These are phyloP conservation scores for Colinus virginianus DNA, from an alignment of 2,113 vertebrate genomes.

Conservation along the genomic window DNA sequence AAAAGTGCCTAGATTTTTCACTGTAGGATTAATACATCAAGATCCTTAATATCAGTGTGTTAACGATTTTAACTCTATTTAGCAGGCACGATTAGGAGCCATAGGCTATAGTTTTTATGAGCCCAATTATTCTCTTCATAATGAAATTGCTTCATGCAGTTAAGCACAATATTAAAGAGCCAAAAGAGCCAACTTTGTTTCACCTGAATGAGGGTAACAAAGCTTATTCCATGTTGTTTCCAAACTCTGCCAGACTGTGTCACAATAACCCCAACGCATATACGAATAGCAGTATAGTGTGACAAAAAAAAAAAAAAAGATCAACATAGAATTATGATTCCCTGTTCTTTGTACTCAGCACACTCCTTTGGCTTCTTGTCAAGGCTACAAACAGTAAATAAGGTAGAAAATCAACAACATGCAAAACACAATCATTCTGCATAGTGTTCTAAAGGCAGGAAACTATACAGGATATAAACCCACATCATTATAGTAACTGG, in stretches of 20 bases:
- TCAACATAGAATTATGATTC: not conserved
- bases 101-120: not conserved
- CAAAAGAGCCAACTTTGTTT: not conserved
- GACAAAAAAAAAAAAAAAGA: not conserved
- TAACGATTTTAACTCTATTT: not conserved
- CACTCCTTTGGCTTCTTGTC: not conserved
- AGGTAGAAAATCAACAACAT: not conserved
- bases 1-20: not conserved
- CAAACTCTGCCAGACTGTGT: too few relatives aligned
- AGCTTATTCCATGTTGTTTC: not conserved
- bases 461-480: not conserved
- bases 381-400: not conserved
- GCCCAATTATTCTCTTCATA: not conserved
- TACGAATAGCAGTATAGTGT: not conserved
- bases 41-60: not conserved
- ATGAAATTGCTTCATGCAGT: not conserved
- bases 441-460: not conserved
- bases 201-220: not conserved
- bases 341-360: not conserved
- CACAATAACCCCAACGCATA: not conserved
- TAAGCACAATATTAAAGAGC: not conserved
- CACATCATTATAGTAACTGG: not conserved
- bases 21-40: not conserved
- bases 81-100: not conserved
- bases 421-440: not conserved